Evolutionary conservation across 2,113 vertebrate genomes (phyloP).

Genomic region (Cinclus cinclus): DNA sequence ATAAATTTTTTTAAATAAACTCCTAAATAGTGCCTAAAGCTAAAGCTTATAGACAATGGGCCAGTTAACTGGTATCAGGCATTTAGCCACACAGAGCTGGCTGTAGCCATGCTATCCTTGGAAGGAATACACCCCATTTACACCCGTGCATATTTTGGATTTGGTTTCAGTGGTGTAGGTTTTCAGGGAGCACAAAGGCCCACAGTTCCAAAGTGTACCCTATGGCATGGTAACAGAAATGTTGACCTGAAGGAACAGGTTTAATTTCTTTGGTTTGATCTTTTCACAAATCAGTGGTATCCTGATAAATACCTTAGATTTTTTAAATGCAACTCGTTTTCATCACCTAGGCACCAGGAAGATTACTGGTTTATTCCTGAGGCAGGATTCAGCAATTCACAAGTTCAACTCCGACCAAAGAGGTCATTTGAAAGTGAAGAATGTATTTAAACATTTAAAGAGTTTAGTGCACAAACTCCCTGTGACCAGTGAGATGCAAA

Average conservation of each 20-base stretch:
- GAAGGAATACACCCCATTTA: background rate
- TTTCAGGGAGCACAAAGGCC: background rate
- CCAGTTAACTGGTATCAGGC: background rate
- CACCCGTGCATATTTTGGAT: background rate
- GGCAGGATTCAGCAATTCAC: background rate
- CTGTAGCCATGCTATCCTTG: background rate
- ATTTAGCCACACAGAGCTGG: background rate
- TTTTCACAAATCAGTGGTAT: background rate
- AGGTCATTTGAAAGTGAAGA: background rate
- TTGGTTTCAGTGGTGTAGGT: background rate
- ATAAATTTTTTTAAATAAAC: conserved; percentile 4
- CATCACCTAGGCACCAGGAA: background rate
- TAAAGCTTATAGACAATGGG: background rate
- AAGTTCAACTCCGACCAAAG: background rate
- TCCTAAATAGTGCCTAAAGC: background rate
- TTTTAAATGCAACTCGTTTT: background rate
- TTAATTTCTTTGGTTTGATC: background rate
- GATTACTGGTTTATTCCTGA: background rate
- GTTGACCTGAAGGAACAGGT: background rate
- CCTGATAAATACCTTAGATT: background rate
- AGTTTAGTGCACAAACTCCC: background rate
- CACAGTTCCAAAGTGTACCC: background rate
- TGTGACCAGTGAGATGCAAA: background rate
- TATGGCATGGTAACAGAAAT: background rate
- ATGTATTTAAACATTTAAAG: background rate